These are phyloP conservation scores for Microcebus jonahi DNA, from an alignment of 2,113 vertebrate genomes.

Conservation along the genomic window DNA sequence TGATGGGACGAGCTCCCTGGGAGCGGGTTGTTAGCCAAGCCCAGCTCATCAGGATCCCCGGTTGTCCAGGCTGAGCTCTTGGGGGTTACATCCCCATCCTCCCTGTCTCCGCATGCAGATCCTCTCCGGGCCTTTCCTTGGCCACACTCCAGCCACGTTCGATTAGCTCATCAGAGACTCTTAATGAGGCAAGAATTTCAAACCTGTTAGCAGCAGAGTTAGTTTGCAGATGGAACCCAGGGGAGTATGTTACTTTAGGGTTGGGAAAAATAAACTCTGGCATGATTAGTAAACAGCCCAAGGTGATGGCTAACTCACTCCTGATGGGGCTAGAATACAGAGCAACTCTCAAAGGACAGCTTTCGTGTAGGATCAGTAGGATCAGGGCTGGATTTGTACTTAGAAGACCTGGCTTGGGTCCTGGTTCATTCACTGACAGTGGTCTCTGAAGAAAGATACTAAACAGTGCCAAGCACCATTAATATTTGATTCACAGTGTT, in stretches of 20 bases:
- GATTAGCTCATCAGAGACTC: slow-evolving; percentile 57
- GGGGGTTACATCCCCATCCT: not conserved
- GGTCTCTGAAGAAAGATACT: not conserved
- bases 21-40: not conserved
- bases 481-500: not conserved
- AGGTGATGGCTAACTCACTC: not conserved
- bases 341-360: accelerated
- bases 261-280: not conserved
- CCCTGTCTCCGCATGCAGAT: not conserved
- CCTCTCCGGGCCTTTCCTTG: not conserved
- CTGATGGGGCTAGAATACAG: not conserved
- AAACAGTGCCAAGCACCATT: not conserved
- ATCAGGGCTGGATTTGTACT: accelerated
- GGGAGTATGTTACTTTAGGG: not conserved
- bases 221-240: not conserved
- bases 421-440: not conserved
- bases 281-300: not conserved
- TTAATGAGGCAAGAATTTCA: slow-evolving; percentile 8
- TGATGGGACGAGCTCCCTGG: not conserved
- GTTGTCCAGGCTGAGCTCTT: not conserved
- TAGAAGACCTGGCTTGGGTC: too few relatives aligned
- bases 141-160: not conserved
- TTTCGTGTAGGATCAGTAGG: accelerated
- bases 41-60: not conserved
- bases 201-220: not conserved